Conservation (phyloP, 2,113 vertebrate species). For the Columba janthina region DNA sequence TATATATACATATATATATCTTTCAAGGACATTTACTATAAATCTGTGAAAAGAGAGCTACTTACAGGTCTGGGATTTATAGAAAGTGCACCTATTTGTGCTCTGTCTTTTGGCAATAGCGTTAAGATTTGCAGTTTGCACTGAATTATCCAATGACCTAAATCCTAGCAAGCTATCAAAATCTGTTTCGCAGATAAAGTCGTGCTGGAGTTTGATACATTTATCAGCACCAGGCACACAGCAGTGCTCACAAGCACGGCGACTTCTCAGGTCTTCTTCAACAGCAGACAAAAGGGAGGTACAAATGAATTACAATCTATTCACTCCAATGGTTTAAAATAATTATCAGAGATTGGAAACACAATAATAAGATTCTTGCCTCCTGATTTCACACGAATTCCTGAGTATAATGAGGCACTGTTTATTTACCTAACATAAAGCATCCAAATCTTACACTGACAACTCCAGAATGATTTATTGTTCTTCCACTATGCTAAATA, state of each 20-base stretch:
- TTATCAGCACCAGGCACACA: conserved; percentile 62
- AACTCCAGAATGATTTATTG: conserved; percentile 52
- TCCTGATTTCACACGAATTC: conserved; percentile 30
- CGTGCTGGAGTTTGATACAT: conserved; percentile 28
- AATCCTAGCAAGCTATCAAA: conserved; percentile 70
- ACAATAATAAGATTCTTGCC: background rate
- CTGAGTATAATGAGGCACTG: conserved; percentile 1
- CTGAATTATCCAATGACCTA: conserved; percentile 76
- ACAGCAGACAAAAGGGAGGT: conserved; percentile 12
- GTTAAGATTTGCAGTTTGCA: conserved; percentile 68
- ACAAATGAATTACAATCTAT: conserved; percentile 35
- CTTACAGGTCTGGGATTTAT: conserved; percentile 63
- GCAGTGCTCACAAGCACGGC: background rate
- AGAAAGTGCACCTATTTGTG: conserved; percentile 60
- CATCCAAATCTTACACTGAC: background rate
- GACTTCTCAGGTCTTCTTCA: conserved; percentile 31
- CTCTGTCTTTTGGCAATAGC: conserved; percentile 70
- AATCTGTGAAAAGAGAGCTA: conserved; percentile 59
- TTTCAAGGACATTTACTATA: conserved; percentile 56
- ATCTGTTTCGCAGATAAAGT: conserved; percentile 73
- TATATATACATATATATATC: background rate
- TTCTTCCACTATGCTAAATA: conserved; percentile 60
- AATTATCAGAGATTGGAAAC: conserved; percentile 48
- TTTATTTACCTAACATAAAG: conserved; percentile 44
- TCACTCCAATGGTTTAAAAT: conserved; percentile 31